Conservation (phyloP, 2,888 invertebrate genomes). For the Notocelia uddmanniana region DNA sequence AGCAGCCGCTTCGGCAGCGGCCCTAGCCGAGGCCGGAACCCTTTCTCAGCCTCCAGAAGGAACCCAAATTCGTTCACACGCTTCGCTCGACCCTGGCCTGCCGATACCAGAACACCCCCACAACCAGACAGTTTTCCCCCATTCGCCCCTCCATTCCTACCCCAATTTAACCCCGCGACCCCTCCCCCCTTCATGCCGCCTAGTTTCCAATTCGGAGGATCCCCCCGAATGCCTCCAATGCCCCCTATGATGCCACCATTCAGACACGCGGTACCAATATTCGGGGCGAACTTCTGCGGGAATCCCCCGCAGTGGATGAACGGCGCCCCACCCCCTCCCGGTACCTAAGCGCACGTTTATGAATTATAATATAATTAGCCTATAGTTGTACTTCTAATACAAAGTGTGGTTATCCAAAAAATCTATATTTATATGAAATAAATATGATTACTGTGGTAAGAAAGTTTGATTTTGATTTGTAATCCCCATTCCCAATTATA, state of each 20-base stretch:
- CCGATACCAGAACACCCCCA: conserved; percentile 40
- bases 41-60: conserved; percentile 65
- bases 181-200: conserved; percentile 56
- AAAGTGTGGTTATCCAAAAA: conserved; percentile 83
- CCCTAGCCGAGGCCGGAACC: conserved; percentile 70
- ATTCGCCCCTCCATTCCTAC: conserved; percentile 60
- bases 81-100: conserved; percentile 61
- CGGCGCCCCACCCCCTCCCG: conserved; percentile 75
- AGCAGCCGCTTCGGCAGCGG: conserved; percentile 77
- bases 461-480: conserved; percentile 47
- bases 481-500: conserved; percentile 39
- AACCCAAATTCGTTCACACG: conserved; percentile 61
- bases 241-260: conserved; percentile 59
- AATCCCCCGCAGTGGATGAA: conserved; percentile 69
- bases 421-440: conserved; percentile 82
- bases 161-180: conserved; percentile 59
- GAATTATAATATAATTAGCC: conserved; percentile 60
- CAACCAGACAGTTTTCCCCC: conserved; percentile 49
- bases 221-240: conserved; percentile 59
- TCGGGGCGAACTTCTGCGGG: conserved; percentile 65
- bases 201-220: conserved; percentile 66
- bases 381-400: conserved; percentile 69
- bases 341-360: conserved; percentile 66
- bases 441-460: conserved; percentile 64
- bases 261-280: conserved; percentile 61